phyloP scores from a whole-genome alignment of 2,797 vertebrate genomes.

The Pygocentrus nattereri region DNA sequence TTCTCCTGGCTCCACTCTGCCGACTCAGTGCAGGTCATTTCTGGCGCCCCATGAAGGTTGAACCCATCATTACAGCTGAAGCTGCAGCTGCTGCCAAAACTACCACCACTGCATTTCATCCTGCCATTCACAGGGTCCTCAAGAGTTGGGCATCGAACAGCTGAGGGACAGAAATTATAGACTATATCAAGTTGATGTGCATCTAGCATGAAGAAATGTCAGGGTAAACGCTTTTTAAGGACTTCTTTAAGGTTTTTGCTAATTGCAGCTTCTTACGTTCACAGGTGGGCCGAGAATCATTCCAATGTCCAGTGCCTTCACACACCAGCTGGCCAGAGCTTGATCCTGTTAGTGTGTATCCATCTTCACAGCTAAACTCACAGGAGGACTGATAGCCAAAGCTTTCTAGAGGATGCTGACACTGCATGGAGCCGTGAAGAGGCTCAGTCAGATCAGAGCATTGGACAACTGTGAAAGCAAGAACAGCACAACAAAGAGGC shows the following conservation, averaged over 20 bases:
- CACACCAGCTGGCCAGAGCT: slow-evolving; percentile 65
- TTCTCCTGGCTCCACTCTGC: slow-evolving; percentile 74
- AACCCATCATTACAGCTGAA: slow-evolving; percentile 79
- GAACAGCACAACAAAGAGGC: not conserved
- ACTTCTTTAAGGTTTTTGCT: not conserved
- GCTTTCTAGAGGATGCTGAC: slow-evolving; percentile 61
- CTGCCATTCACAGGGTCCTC: slow-evolving; percentile 54
- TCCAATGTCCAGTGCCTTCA: slow-evolving; percentile 71
- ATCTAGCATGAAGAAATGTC: too few relatives aligned
- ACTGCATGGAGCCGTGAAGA: slow-evolving; percentile 59
- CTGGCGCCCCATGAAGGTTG: slow-evolving; percentile 66
- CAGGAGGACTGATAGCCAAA: slow-evolving; percentile 72
- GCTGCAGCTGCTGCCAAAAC: slow-evolving; percentile 73
- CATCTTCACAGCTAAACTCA: slow-evolving; percentile 73
- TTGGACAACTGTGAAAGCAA: slow-evolving; percentile 67
- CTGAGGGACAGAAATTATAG: not conserved
- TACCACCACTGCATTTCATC: slow-evolving; percentile 71
- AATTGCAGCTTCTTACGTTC: slow-evolving; percentile 59
- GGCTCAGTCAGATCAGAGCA: slow-evolving; percentile 65
- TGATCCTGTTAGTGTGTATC: slow-evolving; percentile 65
- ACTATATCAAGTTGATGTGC: not conserved
- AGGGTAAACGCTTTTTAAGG: too few relatives aligned
- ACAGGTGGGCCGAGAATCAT: slow-evolving; percentile 65
- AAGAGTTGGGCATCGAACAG: not conserved
- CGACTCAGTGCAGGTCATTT: slow-evolving; percentile 72